Conservation (phyloP, 2,113 vertebrate genomes). For the Tragelaphus strepsiceros region DNA sequence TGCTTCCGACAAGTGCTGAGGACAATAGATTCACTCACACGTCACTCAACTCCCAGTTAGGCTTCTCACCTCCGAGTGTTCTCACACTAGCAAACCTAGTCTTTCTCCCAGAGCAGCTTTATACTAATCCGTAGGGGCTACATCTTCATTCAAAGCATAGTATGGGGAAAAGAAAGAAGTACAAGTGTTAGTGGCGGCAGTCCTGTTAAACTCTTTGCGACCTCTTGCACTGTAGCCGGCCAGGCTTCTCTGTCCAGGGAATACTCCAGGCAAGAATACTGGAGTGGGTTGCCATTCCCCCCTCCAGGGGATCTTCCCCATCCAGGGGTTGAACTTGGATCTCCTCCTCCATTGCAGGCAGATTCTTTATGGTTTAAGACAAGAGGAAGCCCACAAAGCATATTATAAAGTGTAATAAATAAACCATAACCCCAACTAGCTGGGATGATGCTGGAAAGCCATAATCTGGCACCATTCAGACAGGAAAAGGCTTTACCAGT, state of each 20-base stretch:
- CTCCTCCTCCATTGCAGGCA: not conserved
- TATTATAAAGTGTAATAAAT: not conserved
- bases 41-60: not conserved
- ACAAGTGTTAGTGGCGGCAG: not conserved
- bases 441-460: not conserved
- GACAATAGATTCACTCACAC: not conserved
- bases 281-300: not conserved
- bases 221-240: not conserved
- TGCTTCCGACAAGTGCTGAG: conserved; percentile 12
- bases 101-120: not conserved
- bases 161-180: not conserved
- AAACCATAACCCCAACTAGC: not conserved
- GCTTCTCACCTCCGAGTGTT: not conserved
- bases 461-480: not conserved
- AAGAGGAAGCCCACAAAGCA: not conserved
- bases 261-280: not conserved
- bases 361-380: not conserved
- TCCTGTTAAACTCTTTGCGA: not conserved
- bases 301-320: not conserved
- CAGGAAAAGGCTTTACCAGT: not conserved
- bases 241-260: not conserved
- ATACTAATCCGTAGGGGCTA: not conserved
- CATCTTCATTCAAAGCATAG: not conserved
- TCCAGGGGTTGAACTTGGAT: not conserved
- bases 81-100: not conserved